Base-by-base conservation (phyloP, 2,888 invertebrate species). In the Rhyacophila evoluta region DNA sequence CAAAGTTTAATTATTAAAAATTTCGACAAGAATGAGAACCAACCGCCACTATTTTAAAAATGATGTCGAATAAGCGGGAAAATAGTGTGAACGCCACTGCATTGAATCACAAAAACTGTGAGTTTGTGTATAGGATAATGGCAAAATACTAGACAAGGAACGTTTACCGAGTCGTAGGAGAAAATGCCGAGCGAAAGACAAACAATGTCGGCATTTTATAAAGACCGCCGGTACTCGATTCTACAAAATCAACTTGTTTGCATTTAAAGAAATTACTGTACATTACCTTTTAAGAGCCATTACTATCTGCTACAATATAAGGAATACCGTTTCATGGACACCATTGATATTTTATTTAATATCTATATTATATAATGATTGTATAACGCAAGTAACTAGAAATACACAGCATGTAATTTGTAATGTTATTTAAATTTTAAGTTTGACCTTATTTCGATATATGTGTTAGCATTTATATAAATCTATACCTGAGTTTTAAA, bases 131-230 rank as follows among this genome's bases (percentile, higher is more conserved):
- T 55, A 55, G 25, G 55, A 55, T 19, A 55, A 55, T 55, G 12
- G 55, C 55, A 55, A 55, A 55, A 55, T 19, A 55, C 55, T 55
- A 55, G 15, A 10, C 25, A 41, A 41, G 19, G 15, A 55, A 19
- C 55, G 55, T 55, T 55, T 55, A 55, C 55, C 25, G 55, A 55
- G 19, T 55, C 55, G 55, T 55, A 55, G 8, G 55, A 19, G 55
- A 55, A 55, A 55, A 55, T 55, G 25, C 55, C 10, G 10, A 15
- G 25, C 55, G 55, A 55, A 55, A 55, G 25, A 55, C 55, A 55
- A 55, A 55, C 55, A 55, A 55, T 55, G 55, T 55, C 55, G 55
- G 55, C 25, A 55, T 55, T 55, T 12, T 55, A 55, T 55, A 55
- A 55, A 55, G 55, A 55, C 15, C 25, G 19, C 55, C 25, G 55